phyloP scores from a whole-genome alignment of 2,797 vertebrate species.

The Lacerta bilineata region DNA sequence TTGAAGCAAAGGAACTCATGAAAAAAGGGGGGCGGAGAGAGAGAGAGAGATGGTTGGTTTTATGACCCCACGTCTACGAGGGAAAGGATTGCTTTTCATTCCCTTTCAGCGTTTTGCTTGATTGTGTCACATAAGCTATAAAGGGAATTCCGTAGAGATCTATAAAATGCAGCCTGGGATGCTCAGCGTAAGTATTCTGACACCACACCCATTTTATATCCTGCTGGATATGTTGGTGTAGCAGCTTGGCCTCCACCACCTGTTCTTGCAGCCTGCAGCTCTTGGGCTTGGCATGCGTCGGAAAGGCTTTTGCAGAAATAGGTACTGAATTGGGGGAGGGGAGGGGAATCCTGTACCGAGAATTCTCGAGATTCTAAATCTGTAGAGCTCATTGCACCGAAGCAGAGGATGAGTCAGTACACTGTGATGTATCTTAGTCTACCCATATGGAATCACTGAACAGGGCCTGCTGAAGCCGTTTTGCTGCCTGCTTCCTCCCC shows the following conservation, averaged over 20 bases:
- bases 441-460: no score
- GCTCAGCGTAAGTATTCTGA: constrained; percentile 34
- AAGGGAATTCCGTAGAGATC: constrained; percentile 52
- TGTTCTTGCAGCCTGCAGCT: not conserved
- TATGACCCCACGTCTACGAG: not conserved
- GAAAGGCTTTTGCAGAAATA: not conserved
- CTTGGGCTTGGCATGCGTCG: not conserved
- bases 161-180: constrained; percentile 28
- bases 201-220: not conserved
- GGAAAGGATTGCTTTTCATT: not conserved
- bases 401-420: not conserved
- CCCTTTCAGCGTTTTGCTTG: constrained; percentile 34
- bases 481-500: no score
- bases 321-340: not conserved
- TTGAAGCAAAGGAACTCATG: not conserved
- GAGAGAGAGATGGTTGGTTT: not conserved
- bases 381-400: not conserved
- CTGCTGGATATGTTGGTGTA: not conserved
- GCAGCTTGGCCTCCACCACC: not conserved
- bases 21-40: no score
- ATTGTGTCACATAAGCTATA: constrained; percentile 49
- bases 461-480: no score
- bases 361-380: not conserved
- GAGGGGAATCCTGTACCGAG: no score
- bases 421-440: not conserved